These are phyloP conservation scores for Ephialtes manifestator DNA, from an alignment of 2,888 invertebrate genomes.

Conservation along the genomic window DNA sequence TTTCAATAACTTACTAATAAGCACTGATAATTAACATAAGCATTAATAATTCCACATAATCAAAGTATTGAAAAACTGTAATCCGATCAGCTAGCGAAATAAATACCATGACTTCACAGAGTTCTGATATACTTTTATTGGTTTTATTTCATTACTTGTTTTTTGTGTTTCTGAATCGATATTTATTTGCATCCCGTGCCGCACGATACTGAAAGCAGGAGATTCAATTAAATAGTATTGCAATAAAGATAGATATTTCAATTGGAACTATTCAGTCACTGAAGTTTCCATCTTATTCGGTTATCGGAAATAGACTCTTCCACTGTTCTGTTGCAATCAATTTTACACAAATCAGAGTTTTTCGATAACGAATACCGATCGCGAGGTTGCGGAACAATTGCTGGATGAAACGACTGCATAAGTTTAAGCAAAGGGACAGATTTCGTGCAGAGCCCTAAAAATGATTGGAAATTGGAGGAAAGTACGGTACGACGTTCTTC, in stretches of 20 bases:
- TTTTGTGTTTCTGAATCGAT: neutral
- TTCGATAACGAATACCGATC: slow-evolving; percentile 24
- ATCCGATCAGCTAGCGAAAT: neutral
- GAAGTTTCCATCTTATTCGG: neutral
- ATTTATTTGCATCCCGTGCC: neutral
- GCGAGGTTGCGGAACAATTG: slow-evolving; percentile 40
- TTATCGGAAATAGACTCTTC: neutral
- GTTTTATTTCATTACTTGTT: neutral
- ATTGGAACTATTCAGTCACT: neutral
- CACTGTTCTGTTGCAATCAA: neutral
- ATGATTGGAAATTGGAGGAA: slow-evolving; percentile 41
- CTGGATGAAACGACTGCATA: slow-evolving; percentile 36
- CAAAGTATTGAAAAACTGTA: neutral
- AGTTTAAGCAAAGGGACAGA: slow-evolving; percentile 12
- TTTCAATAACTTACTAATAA: neutral
- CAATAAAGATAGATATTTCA: neutral
- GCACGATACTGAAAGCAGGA: neutral
- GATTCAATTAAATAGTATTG: slow-evolving; percentile 13
- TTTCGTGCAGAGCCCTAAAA: slow-evolving; percentile 17
- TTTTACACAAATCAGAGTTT: slow-evolving; percentile 31
- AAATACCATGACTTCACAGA: too few species aligned
- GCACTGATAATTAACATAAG: neutral
- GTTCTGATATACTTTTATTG: too few species aligned
- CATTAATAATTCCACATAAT: neutral
- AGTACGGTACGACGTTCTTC: slow-evolving; percentile 17